Percentiles rank a stretch among this genome's conserved stretches.
Evolutionary conservation across 2,113 vertebrate species (phyloP).

Genomic region (Eolophus roseicapilla): DNA sequence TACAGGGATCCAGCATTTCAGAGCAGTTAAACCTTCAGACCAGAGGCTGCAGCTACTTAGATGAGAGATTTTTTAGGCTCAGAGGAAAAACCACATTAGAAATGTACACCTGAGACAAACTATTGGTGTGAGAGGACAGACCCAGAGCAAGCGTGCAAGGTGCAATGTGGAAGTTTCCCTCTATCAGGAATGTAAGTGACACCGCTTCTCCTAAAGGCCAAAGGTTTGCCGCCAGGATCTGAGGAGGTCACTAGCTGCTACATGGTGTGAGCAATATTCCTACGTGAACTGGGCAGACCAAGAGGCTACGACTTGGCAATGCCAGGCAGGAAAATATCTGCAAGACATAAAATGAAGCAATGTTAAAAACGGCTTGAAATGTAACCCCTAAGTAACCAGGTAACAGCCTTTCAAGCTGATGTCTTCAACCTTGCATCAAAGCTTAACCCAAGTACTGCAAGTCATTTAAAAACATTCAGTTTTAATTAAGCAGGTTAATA

Average conservation of each 20-base stretch:
- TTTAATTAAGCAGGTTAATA: background rate
- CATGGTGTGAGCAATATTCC: background rate
- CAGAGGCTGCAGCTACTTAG: background rate
- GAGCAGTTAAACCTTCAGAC: background rate
- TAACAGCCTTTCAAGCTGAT: background rate
- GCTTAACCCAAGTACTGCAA: background rate
- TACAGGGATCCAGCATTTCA: background rate
- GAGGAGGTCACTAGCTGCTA: background rate
- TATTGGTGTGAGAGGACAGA: background rate
- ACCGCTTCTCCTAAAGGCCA: background rate
- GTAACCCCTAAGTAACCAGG: background rate
- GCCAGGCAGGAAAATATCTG: background rate
- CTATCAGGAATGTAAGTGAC: background rate
- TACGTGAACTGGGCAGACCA: background rate
- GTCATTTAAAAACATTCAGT: background rate
- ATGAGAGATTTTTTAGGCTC: background rate
- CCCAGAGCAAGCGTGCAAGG: fast-evolving
- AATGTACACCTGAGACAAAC: background rate
- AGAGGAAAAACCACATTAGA: background rate
- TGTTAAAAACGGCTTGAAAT: background rate
- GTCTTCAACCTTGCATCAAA: background rate
- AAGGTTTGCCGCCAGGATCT: background rate
- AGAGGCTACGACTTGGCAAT: background rate
- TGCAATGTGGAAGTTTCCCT: background rate
- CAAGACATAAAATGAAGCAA: background rate